phyloP scores from a whole-genome alignment of 2,797 vertebrate species.

The Philypnodon macrostomus region DNA sequence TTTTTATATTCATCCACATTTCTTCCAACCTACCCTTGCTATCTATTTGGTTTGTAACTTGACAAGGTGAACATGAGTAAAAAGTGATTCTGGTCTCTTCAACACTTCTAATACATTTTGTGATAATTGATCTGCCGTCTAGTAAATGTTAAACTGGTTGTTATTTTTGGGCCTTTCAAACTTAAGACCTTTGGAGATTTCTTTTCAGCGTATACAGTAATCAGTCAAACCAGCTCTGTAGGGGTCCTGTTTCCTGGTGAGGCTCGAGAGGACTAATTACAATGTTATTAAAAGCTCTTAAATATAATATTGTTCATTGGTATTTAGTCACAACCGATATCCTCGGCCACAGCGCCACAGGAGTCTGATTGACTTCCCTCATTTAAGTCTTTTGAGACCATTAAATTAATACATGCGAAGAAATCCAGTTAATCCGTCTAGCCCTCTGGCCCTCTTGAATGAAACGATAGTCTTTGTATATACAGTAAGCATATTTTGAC shows the following conservation, averaged over 20 bases:
- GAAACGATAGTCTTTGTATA: no score
- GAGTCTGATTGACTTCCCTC: background rate
- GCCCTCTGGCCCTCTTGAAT: background rate
- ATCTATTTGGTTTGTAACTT: no score
- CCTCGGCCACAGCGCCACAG: background rate
- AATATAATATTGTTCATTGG: background rate
- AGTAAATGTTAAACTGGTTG: constrained; percentile 3
- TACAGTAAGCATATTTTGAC: no score
- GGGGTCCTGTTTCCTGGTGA: background rate
- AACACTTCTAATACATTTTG: background rate
- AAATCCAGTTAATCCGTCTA: background rate
- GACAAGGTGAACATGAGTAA: no score
- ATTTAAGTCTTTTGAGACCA: constrained; percentile 1
- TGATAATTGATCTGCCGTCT: background rate
- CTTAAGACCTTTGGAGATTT: background rate
- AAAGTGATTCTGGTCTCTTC: no score
- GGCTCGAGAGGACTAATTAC: background rate
- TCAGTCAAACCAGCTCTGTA: background rate
- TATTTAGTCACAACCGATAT: background rate
- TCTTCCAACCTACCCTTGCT: no score
- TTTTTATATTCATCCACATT: no score
- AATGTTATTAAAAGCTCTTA: constrained; percentile 1
- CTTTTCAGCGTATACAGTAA: background rate
- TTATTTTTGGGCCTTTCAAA: constrained; percentile 4
- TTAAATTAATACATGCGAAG: background rate